Base-by-base conservation (phyloP, 1,140 invertebrate genomes). In the Drosophila novamexicana region DNA sequence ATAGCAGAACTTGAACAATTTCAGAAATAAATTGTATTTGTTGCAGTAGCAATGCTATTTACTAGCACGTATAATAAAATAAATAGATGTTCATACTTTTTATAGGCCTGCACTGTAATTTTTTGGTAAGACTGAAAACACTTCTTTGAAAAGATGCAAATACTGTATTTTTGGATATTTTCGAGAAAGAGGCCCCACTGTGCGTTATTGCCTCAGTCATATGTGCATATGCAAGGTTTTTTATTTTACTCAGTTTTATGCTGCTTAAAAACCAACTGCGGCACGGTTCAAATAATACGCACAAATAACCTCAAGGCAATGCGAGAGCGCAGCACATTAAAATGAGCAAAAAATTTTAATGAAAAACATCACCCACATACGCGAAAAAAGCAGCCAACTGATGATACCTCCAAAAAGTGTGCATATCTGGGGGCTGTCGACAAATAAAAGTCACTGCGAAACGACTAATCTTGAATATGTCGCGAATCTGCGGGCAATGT, bases 331-430 rank as follows among this genome's bases (percentile, higher is more conserved):
- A 42, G 32, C 47, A 77, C 71, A 86, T 79, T 82, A 79, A 86
- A 86, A 82, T 82, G 79, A 86, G 63, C 78, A 86, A 81, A 80
- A 85, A 75, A 74, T 79, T 58, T 73, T 81, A 79, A 88, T 73
- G 75, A 82, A 86, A 82, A 86, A 72, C 52, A 62, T 61, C 58
- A 62, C 42, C 12, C 50, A 62, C 54, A 72, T 59, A 14, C 66
- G 54, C 37, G 32, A 66, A 72, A 50, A 53, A 50, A 52, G 7
- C 42, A 53, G 66, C 16, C n/a, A 49, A 34, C 42, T 52, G 18
- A 22, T 52, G 56, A 34, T 49, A 10, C 58, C 52, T 54, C 36
- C 57, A 67, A 39, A 57, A 50, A 32, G 1, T 47, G 14, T 18
- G 1, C 18, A 29, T 40, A 52, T 12, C 34, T 58, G 29, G n/a